A percentile compares a stretch with the other conserved stretches of the same genome.
These are phyloP conservation scores for Bursaphelenchus okinawaensis DNA, from an alignment of 2,888 invertebrate species.

Conservation along the genomic window DNA sequence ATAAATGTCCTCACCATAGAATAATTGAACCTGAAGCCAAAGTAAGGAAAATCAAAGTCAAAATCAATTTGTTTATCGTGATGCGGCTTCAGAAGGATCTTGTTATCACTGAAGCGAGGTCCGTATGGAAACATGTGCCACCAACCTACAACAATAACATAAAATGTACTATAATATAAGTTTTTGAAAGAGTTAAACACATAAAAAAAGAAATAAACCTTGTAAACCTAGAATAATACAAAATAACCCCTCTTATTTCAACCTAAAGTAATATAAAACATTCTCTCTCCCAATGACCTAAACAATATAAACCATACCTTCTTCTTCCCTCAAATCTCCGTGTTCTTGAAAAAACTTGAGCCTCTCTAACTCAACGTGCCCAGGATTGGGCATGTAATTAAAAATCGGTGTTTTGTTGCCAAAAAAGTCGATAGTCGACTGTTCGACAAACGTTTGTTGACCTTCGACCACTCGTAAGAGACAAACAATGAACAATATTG, in stretches of 20 bases:
- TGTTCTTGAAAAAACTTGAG: conserved; percentile 27
- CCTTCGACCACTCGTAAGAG: background rate
- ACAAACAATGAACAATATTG: background rate
- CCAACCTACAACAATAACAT: conserved; percentile 29
- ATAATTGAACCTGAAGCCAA: conserved; percentile 84
- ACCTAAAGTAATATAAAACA: background rate
- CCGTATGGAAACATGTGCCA: conserved; percentile 41
- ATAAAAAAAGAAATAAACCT: background rate
- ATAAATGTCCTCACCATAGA: conserved; percentile 68
- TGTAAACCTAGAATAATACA: background rate
- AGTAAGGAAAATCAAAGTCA: conserved; percentile 85
- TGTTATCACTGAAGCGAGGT: conserved; percentile 26
- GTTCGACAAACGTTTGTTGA: conserved; percentile 28
- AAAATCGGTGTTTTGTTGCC: conserved; percentile 32
- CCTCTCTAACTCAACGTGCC: conserved; percentile 32
- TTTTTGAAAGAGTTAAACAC: background rate
- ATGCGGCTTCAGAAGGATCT: conserved; percentile 23
- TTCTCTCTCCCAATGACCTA: background rate
- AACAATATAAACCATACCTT: conserved; percentile 23
- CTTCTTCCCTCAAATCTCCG: conserved; percentile 32
- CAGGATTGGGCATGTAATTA: conserved; percentile 36
- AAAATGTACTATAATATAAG: background rate
- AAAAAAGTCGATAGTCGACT: conserved; percentile 31
- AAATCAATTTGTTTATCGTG: conserved; percentile 59
- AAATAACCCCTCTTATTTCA: background rate